Conservation (phyloP, 2,888 invertebrate species). For the Drosophila testacea region DNA sequence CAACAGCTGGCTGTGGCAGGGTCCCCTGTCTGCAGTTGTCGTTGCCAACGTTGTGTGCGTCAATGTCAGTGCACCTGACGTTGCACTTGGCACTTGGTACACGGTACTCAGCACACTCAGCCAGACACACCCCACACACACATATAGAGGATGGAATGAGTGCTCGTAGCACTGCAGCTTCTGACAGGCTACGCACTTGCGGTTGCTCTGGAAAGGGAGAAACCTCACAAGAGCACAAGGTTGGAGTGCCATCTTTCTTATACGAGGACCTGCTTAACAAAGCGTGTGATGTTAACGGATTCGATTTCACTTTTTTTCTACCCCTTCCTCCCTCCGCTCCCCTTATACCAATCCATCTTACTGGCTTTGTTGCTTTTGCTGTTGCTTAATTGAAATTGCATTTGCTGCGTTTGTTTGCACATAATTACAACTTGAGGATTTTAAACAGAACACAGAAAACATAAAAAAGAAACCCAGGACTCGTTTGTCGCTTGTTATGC, state of each 20-base stretch:
- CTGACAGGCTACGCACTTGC: conserved; percentile 62
- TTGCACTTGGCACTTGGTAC: conserved; percentile 54
- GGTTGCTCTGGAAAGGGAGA: conserved; percentile 49
- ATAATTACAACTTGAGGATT: conserved; percentile 65
- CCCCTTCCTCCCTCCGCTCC: not conserved
- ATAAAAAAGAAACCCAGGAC: conserved; percentile 29
- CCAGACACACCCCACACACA: conserved; percentile 41
- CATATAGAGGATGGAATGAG: conserved; percentile 27
- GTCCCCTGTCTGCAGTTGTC: conserved; percentile 1
- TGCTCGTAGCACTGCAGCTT: conserved; percentile 39
- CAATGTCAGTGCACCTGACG: conserved; percentile 75
- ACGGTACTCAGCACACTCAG: conserved; percentile 56
- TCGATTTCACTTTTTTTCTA: conserved; percentile 71
- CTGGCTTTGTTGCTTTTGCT: conserved; percentile 26
- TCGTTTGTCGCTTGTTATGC: conserved; percentile 54
- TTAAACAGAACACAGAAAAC: conserved; percentile 19
- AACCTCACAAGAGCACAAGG: conserved; percentile 57
- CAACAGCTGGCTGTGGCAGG: conserved; percentile 39
- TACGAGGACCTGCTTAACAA: conserved; percentile 48
- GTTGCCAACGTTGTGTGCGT: conserved; percentile 42
- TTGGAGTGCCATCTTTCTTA: conserved; percentile 41
- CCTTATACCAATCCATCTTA: not conserved
- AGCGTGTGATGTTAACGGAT: conserved; percentile 70
- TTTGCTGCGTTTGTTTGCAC: conserved; percentile 74
- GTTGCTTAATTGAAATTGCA: conserved; percentile 74